Percentiles rank a stretch among this genome's conserved stretches.
These are phyloP conservation scores for Therioaphis trifolii DNA, from an alignment of 2,888 invertebrate species.

Conservation along the genomic window DNA sequence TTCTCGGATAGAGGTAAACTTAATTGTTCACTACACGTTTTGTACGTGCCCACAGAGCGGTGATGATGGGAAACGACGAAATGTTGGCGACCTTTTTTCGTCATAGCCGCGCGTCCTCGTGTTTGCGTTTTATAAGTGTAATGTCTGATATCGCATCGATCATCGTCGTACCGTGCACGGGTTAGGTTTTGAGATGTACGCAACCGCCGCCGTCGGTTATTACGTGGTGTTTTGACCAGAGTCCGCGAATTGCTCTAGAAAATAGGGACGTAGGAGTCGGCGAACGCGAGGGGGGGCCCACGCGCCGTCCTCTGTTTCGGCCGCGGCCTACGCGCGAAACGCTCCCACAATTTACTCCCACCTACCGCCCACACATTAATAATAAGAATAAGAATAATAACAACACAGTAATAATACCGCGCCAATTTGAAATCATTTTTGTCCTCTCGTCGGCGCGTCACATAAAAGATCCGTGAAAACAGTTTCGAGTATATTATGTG, in stretches of 20 bases:
- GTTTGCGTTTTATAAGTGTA: not conserved
- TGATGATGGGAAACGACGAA: not conserved
- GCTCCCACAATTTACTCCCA: conserved; percentile 55
- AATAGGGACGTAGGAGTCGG: conserved; percentile 22
- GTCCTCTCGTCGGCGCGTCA: not conserved
- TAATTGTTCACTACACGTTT: not conserved
- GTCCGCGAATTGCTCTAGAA: conserved; percentile 49
- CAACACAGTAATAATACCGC: conserved; percentile 16
- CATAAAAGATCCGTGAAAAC: not conserved
- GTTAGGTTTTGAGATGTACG: not conserved
- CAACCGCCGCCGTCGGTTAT: conserved; percentile 9
- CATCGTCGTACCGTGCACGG: not conserved
- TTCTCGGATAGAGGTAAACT: not conserved
- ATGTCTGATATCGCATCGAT: conserved; percentile 8
- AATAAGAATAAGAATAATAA: not conserved
- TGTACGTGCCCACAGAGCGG: not conserved
- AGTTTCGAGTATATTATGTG: too few species aligned
- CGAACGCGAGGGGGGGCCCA: conserved; percentile 22
- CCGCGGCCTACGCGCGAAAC: conserved; percentile 46
- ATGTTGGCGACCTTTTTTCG: not conserved
- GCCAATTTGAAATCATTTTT: conserved; percentile 35
- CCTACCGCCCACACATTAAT: conserved; percentile 27
- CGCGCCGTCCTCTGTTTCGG: conserved; percentile 39
- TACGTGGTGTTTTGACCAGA: conserved; percentile 38
- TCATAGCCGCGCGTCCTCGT: not conserved